Conservation (phyloP, 2,888 invertebrate species). For the Lobophora halterata region DNA sequence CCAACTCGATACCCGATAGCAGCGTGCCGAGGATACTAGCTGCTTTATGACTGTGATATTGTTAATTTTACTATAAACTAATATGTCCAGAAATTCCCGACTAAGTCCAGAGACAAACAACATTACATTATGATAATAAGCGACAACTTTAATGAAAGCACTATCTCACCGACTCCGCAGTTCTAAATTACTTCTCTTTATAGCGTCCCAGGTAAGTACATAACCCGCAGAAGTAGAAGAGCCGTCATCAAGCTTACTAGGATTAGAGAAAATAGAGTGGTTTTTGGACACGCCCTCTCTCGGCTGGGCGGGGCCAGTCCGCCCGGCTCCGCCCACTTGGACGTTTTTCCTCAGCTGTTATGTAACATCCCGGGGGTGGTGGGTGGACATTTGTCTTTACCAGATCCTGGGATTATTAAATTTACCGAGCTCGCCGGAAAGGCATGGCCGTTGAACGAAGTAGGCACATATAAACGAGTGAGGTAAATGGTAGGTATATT, state of each 20-base stretch:
- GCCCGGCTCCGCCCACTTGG: slow-evolving; percentile 25
- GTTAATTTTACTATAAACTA: no score
- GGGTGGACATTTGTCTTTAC: slow-evolving; percentile 65
- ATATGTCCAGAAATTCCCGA: slow-evolving; percentile 8
- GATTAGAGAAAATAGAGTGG: slow-evolving; percentile 21
- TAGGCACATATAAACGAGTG: slow-evolving; percentile 11
- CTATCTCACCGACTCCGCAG: slow-evolving; percentile 27
- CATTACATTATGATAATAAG: slow-evolving; percentile 28
- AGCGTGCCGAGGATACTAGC: no score
- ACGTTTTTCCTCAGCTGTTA: slow-evolving; percentile 24
- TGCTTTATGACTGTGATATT: no score
- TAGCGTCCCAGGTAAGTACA: slow-evolving; percentile 26
- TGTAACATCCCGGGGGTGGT: slow-evolving; percentile 47
- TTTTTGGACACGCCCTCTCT: slow-evolving; percentile 22
- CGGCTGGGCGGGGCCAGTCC: slow-evolving; percentile 19
- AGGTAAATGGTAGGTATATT: slow-evolving; percentile 11
- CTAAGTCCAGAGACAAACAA: slow-evolving; percentile 21
- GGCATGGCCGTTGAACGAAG: slow-evolving; percentile 35
- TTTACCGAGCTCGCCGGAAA: slow-evolving; percentile 54
- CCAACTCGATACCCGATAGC: no score
- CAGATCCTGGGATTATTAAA: slow-evolving; percentile 65
- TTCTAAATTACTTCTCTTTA: slow-evolving; percentile 30
- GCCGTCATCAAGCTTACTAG: slow-evolving; percentile 19
- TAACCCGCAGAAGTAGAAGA: slow-evolving; percentile 19
- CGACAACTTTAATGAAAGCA: slow-evolving; percentile 27